These are phyloP conservation scores for Solen grandis DNA, from an alignment of 1,140 invertebrate genomes.

Conservation along the genomic window DNA sequence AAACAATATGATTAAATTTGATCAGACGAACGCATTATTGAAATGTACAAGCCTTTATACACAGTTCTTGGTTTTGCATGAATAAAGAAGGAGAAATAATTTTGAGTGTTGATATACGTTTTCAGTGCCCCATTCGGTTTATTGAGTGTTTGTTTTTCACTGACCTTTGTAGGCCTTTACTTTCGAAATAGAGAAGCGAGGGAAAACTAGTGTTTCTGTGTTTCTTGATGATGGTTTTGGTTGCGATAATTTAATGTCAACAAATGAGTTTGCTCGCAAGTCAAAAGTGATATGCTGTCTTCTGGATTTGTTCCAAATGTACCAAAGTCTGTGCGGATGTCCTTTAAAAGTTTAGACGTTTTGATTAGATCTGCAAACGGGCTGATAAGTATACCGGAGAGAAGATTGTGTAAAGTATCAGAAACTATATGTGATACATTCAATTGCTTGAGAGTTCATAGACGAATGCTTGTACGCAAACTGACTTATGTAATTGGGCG, in stretches of 20 bases:
- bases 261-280: not conserved
- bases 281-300: slow-evolving; percentile 4
- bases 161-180: slow-evolving; percentile 6
- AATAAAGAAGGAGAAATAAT: not conserved
- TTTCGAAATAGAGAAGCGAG: slow-evolving; percentile 18
- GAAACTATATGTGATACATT: not conserved
- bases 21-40: slow-evolving; percentile 7
- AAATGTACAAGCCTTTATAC: slow-evolving; percentile 11
- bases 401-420: not conserved
- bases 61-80: slow-evolving; percentile 11
- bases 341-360: slow-evolving; percentile 3
- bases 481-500: slow-evolving; percentile 1
- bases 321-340: slow-evolving; percentile 1
- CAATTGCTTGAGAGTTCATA: not conserved
- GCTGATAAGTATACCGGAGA: not conserved
- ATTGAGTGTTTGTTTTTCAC: slow-evolving; percentile 16
- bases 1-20: slow-evolving; percentile 10
- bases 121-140: slow-evolving; percentile 1
- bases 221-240: slow-evolving; percentile 42
- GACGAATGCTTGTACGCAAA: slow-evolving; percentile 7
- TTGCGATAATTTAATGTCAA: not conserved
- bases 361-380: not conserved
- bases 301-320: slow-evolving; percentile 27
- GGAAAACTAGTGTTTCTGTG: not conserved
- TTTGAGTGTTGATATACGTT: slow-evolving; percentile 7